Percentiles rank a stretch among this genome's conserved stretches.
These are phyloP conservation scores for Enteromius mattozi DNA, from an alignment of 2,797 vertebrate species.

Conservation along the genomic window DNA sequence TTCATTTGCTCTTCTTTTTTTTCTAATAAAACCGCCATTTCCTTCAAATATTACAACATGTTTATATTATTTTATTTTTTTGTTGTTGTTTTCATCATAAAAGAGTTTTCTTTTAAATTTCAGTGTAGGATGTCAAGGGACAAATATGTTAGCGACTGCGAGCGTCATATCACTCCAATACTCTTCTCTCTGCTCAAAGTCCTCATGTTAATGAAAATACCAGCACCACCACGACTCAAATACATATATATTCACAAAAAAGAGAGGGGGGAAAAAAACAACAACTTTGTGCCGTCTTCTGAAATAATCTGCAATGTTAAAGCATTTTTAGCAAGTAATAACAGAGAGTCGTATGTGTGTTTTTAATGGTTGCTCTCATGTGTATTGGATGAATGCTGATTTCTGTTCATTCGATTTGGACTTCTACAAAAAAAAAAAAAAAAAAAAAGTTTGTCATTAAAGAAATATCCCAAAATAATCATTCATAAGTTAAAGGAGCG, in stretches of 20 bases:
- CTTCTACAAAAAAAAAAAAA: neutral
- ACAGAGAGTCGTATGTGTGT: neutral
- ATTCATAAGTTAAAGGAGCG: neutral
- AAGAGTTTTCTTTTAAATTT: constrained; percentile 9
- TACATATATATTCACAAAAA: neutral
- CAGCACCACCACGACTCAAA: neutral
- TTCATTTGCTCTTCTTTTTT: constrained; percentile 29
- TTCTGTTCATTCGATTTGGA: neutral
- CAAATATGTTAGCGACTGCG: neutral
- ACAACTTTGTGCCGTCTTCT: neutral
- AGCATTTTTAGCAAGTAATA: neutral
- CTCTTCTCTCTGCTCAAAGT: constrained; percentile 42
- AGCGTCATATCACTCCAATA: neutral
- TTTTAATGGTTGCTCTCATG: neutral
- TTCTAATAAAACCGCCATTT: constrained; percentile 33
- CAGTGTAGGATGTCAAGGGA: constrained; percentile 28
- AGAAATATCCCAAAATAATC: neutral
- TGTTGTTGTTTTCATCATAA: constrained; percentile 28
- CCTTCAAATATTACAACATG: constrained; percentile 34
- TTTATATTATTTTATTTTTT: constrained; percentile 7
- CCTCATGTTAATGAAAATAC: constrained; percentile 11
- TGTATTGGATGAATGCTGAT: too few relatives aligned
- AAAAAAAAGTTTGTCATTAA: neutral
- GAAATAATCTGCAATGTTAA: neutral
- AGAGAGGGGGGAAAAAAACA: neutral